Evolutionary conservation across 1,140 invertebrate species (phyloP).

Genomic region (Episyrphus balteatus): DNA sequence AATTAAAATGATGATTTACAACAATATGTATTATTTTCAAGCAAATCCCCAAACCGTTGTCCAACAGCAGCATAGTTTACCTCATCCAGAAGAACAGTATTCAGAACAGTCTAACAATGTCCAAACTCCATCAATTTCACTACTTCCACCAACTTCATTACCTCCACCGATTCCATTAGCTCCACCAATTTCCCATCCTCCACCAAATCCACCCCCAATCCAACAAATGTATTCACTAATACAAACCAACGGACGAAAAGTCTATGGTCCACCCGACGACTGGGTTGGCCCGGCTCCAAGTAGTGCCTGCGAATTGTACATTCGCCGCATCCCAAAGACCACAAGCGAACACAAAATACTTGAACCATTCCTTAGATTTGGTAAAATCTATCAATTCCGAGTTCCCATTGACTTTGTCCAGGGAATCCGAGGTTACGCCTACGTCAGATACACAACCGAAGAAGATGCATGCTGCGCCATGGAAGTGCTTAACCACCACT

Average conservation of each 20-base stretch:
- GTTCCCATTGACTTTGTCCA: slow-evolving; percentile 72
- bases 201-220: not conserved
- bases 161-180: not conserved
- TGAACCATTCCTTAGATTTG: slow-evolving; percentile 58
- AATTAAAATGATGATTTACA: no score
- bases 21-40: no score
- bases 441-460: slow-evolving; percentile 9
- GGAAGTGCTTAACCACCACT: slow-evolving; percentile 11
- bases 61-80: no score
- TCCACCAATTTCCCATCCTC: no score
- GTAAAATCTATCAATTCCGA: slow-evolving; percentile 62
- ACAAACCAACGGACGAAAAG: slow-evolving; percentile 50
- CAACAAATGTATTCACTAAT: slow-evolving; percentile 3
- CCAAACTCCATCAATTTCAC: slow-evolving; percentile 42
- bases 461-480: slow-evolving; percentile 8
- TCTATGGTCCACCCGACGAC: slow-evolving; percentile 28
- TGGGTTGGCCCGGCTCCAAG: slow-evolving; percentile 38
- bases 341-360: slow-evolving; percentile 70
- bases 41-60: no score
- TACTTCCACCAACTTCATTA: not conserved
- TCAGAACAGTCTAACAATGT: slow-evolving; percentile 42
- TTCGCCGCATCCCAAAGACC: slow-evolving; percentile 69
- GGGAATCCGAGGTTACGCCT: slow-evolving; percentile 37
- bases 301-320: slow-evolving; percentile 67
- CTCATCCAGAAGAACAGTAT: no score